Evolutionary conservation across 1,140 invertebrate species (phyloP).

Genomic region (Danaus melanippus): DNA sequence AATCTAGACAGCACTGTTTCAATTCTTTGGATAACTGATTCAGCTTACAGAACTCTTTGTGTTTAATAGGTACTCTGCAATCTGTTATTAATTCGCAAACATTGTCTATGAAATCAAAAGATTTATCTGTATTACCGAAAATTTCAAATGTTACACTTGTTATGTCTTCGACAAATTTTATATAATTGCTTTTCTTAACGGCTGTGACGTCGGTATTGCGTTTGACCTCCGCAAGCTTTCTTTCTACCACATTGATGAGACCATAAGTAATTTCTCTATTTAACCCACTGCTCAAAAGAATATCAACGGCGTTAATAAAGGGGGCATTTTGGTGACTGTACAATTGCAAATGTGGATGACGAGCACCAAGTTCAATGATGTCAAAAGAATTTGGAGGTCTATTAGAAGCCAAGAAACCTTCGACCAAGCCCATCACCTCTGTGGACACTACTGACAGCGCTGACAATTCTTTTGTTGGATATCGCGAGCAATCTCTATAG

Average conservation of each 20-base stretch:
- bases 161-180: conserved; percentile 65
- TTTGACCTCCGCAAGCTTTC: conserved; percentile 63
- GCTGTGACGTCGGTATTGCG: conserved; percentile 49
- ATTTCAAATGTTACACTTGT: conserved; percentile 66
- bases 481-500: conserved; percentile 51
- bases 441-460: conserved; percentile 62
- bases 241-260: conserved; percentile 65
- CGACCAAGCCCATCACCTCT: conserved; percentile 63
- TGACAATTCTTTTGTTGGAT: conserved; percentile 60
- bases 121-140: conserved; percentile 61
- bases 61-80: conserved; percentile 62
- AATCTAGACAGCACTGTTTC: conserved; percentile 51
- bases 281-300: conserved; percentile 62
- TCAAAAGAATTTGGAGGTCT: conserved; percentile 62
- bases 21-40: conserved; percentile 62
- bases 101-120: conserved; percentile 58
- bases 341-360: conserved; percentile 63
- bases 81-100: conserved; percentile 61
- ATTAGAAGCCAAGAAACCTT: conserved; percentile 64
- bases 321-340: conserved; percentile 65
- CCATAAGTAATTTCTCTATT: conserved; percentile 68
- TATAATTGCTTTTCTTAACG: conserved; percentile 65
- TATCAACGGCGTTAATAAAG: conserved; percentile 65
- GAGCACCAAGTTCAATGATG: conserved; percentile 54
- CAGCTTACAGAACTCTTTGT: conserved; percentile 65